phyloP scores from a whole-genome alignment of 2,113 vertebrate species.

The Vimba vimba region DNA sequence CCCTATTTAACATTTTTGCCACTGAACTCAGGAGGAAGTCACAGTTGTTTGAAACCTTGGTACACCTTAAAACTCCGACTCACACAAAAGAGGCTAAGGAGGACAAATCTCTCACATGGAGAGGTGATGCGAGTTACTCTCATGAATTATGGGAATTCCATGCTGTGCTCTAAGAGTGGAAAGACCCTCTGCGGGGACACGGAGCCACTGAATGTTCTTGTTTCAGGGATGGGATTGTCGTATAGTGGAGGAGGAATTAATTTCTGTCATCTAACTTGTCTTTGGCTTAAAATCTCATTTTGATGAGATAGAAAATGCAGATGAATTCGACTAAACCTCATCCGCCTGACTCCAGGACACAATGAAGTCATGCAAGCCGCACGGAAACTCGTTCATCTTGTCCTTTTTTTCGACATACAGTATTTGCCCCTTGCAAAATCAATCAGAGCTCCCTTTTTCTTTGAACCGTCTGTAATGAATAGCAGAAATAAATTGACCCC shows the following conservation, averaged over 20 bases:
- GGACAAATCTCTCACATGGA: slow-evolving; percentile 30
- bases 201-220: not conserved
- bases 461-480: slow-evolving; percentile 10
- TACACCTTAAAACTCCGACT: slow-evolving; percentile 44
- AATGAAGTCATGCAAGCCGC: slow-evolving; percentile 6
- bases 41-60: slow-evolving; percentile 37
- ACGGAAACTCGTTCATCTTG: not conserved
- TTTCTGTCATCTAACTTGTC: slow-evolving; percentile 26
- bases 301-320: slow-evolving; percentile 37
- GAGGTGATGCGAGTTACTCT: slow-evolving; percentile 26
- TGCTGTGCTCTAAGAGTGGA: slow-evolving; percentile 31
- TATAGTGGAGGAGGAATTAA: slow-evolving; percentile 18
- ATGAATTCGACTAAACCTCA: slow-evolving; percentile 17
- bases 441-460: slow-evolving; percentile 15
- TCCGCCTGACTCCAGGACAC: slow-evolving; percentile 6
- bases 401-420: not conserved
- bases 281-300: slow-evolving; percentile 30
- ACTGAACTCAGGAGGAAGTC: slow-evolving; percentile 50
- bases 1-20: slow-evolving; percentile 55
- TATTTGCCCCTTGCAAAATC: slow-evolving; percentile 32
- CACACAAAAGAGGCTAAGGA: slow-evolving; percentile 23
- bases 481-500: not conserved
- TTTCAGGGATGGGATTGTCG: slow-evolving; percentile 31
- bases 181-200: slow-evolving; percentile 13
- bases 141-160: slow-evolving; percentile 8